Evolutionary conservation across 2,888 invertebrate genomes (phyloP), one percentile per base, ranked within the genome.

Genomic region (Megastigmus dorsalis): DNA sequence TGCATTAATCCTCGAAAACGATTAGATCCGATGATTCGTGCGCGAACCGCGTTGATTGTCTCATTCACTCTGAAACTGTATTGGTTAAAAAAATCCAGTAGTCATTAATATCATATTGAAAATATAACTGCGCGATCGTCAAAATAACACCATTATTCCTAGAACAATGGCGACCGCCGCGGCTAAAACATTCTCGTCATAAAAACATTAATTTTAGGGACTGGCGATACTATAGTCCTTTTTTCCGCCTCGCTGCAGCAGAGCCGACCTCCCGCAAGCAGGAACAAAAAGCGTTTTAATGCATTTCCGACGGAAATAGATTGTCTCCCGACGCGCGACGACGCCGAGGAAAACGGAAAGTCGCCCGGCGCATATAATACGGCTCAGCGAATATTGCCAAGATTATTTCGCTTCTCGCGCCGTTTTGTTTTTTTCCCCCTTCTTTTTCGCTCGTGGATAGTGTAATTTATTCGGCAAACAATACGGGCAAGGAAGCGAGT

Each of bases 291-390:
- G 15, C n/a, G 23, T 13, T 36, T 7, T 28, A 36, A 15, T 69
- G 69, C 55, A 33, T 30, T 66, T 73, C 54, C 67, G 62, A 60
- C 73, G 67, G 73, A 73, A 73, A 73, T 73, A 73, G 67, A 73
- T 59, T 73, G 67, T 73, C 73, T 67, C 54, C 43, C 28, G n/a
- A 33, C 26, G 45, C 6, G 41, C 5, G 30, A n/a, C n/a, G n/a
- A n/a, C n/a, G n/a, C n/a, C n/a, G n/a, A n/a, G n/a, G n/a, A n/a
- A n/a, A n/a, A n/a, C n/a, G n/a, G n/a, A 57, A 33, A 15, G 43
- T 2, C 13, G 13, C 18, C n/a, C 45, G 57, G 57, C 1, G 26
- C n/a, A 3, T 38, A 33, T n/a, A n/a, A n/a, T 26, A 54, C 50
- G 59, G 50, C 28, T 38, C 9, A 63, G 13, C n/a, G 50, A 54